Conservation (phyloP, 2,797 vertebrate species). For the Podargus strigoides region DNA sequence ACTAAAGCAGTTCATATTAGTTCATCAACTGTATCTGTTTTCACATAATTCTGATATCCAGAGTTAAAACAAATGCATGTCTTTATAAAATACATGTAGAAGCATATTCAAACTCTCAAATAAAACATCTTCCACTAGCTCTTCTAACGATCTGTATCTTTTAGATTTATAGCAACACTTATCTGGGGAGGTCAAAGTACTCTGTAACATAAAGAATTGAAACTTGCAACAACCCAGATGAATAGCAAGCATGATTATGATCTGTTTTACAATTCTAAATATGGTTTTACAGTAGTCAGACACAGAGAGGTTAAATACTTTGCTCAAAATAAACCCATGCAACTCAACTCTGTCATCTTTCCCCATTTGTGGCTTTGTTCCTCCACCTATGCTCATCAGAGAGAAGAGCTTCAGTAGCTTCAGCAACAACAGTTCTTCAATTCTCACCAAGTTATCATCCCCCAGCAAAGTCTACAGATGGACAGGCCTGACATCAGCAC, state of each 20-base stretch:
- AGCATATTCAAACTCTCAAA: background rate
- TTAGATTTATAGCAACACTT: background rate
- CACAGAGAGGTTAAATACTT: background rate
- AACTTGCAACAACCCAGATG: background rate
- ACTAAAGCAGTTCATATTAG: background rate
- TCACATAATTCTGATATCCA: background rate
- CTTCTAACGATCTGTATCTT: background rate
- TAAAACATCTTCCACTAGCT: background rate
- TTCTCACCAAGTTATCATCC: background rate
- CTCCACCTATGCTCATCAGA: background rate
- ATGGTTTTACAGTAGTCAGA: background rate
- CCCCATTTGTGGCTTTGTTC: background rate
- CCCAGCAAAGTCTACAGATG: background rate
- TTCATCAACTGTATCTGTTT: background rate
- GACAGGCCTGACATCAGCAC: constrained; percentile 6
- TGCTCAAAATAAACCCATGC: background rate
- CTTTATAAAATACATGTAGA: background rate
- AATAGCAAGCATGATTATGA: background rate
- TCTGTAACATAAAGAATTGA: background rate
- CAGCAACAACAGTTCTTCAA: background rate
- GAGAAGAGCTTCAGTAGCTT: background rate
- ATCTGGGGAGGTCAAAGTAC: background rate
- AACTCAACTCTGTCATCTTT: background rate
- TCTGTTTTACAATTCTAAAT: background rate
- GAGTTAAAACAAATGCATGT: background rate